Evolutionary conservation across 2,888 invertebrate species (phyloP).

Genomic region (Taenaris catops): DNA sequence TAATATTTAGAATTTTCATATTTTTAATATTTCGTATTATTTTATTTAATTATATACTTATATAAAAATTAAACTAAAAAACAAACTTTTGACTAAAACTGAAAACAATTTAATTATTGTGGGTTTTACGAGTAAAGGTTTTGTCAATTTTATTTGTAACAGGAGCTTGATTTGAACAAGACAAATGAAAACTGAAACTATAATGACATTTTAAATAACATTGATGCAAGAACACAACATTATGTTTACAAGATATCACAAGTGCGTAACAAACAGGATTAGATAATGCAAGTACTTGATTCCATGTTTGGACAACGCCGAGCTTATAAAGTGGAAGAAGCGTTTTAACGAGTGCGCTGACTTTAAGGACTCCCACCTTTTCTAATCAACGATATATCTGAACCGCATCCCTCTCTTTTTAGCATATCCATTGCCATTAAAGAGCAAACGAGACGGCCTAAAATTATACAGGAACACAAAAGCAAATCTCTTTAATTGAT

Average conservation of each 20-base stretch:
- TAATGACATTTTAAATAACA: too few relatives aligned
- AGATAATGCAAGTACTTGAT: conserved; percentile 23
- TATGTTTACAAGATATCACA: conserved; percentile 4
- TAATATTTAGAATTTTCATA: too few relatives aligned
- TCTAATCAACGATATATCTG: conserved; percentile 10
- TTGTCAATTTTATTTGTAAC: too few relatives aligned
- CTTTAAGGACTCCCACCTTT: conserved; percentile 14
- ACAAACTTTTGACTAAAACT: too few relatives aligned
- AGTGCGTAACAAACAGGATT: conserved; percentile 23
- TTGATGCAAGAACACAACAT: too few relatives aligned
- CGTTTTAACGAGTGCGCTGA: conserved; percentile 42
- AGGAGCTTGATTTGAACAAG: too few relatives aligned
- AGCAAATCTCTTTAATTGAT: conserved; percentile 12
- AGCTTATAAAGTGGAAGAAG: conserved; percentile 50
- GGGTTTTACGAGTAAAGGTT: too few relatives aligned
- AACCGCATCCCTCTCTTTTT: conserved; percentile 6
- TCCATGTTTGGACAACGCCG: conserved; percentile 35
- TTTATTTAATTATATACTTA: too few relatives aligned
- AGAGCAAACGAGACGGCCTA: conserved; percentile 5
- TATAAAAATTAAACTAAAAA: too few relatives aligned
- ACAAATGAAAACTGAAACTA: too few relatives aligned
- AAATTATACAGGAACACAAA: conserved; percentile 6
- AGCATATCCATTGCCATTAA: neutral
- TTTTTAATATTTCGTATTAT: too few relatives aligned
- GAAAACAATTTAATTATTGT: too few relatives aligned